Percentiles rank a stretch among this genome's conserved stretches.
These are phyloP conservation scores for Phrynocephalus versicolor DNA, from an alignment of 2,113 vertebrate species.

Conservation along the genomic window DNA sequence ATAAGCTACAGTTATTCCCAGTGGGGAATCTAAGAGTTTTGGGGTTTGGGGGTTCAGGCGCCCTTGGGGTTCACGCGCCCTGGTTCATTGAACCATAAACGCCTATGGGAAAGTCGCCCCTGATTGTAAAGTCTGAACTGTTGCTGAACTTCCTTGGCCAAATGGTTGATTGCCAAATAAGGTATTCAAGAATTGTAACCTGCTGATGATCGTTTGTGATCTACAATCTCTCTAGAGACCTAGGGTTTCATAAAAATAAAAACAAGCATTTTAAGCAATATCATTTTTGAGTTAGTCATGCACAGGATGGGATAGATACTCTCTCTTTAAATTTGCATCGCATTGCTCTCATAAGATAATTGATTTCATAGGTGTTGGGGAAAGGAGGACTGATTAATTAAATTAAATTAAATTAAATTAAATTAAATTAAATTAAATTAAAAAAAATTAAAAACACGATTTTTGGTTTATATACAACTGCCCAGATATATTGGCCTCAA, in stretches of 20 bases:
- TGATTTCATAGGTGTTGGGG: not conserved
- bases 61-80: no score
- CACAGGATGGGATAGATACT: not conserved
- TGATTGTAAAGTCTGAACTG: slow-evolving; percentile 24
- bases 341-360: not conserved
- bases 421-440: no score
- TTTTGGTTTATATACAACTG: not conserved
- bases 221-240: slow-evolving; percentile 29
- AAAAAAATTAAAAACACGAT: not conserved
- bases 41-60: no score
- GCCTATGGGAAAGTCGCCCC: no score
- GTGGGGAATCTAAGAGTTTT: no score
- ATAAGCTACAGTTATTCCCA: no score
- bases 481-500: slow-evolving; percentile 1
- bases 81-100: no score
- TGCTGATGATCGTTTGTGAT: slow-evolving; percentile 19
- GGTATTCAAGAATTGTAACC: slow-evolving; percentile 7
- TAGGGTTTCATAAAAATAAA: slow-evolving; percentile 27
- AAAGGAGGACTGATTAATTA: not conserved
- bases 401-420: no score
- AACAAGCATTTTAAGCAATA: not conserved
- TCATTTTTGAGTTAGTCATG: not conserved
- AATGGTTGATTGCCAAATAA: slow-evolving; percentile 14
- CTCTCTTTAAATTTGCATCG: not conserved
- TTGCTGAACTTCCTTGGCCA: slow-evolving; percentile 52